Conservation (phyloP, 1,140 invertebrate genomes). For the Nasonia vitripennis region DNA sequence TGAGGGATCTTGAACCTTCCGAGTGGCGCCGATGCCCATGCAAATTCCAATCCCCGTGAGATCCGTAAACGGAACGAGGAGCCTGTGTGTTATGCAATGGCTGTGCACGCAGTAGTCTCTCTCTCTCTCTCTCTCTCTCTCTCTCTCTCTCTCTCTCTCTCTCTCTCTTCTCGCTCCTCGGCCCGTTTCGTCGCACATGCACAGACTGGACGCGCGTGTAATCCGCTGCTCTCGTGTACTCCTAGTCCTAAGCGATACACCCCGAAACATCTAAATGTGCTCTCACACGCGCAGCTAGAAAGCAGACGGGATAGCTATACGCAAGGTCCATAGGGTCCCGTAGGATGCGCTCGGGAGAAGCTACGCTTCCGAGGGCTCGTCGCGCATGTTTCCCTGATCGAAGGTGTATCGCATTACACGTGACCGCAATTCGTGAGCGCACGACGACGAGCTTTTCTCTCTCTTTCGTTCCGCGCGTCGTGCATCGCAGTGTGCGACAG, state of each 20-base stretch:
- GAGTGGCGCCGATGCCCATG: slow-evolving; percentile 33
- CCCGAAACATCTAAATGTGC: not conserved
- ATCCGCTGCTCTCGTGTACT: not conserved
- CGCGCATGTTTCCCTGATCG: slow-evolving; percentile 66
- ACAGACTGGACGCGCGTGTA: not conserved
- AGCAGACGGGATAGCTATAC: not conserved
- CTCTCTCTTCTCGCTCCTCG: too few relatives aligned
- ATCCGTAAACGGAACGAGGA: slow-evolving; percentile 25
- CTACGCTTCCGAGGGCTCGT: not conserved
- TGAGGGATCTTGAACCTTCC: slow-evolving; percentile 53
- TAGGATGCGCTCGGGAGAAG: not conserved
- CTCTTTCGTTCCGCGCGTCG: not conserved
- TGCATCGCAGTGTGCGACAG: not conserved
- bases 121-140: not conserved
- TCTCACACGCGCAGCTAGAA: not conserved
- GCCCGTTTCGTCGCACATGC: too few relatives aligned
- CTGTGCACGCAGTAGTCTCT: too few relatives aligned
- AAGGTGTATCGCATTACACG: slow-evolving; percentile 73
- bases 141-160: not conserved
- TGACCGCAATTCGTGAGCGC: slow-evolving; percentile 55
- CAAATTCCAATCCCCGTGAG: slow-evolving; percentile 56
- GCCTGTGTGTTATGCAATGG: not conserved
- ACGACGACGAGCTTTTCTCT: not conserved
- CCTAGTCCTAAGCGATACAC: slow-evolving; percentile 10
- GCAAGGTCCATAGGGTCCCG: not conserved